Conservation (phyloP, 2,113 vertebrate genomes). For the Callopanchax toddi region DNA sequence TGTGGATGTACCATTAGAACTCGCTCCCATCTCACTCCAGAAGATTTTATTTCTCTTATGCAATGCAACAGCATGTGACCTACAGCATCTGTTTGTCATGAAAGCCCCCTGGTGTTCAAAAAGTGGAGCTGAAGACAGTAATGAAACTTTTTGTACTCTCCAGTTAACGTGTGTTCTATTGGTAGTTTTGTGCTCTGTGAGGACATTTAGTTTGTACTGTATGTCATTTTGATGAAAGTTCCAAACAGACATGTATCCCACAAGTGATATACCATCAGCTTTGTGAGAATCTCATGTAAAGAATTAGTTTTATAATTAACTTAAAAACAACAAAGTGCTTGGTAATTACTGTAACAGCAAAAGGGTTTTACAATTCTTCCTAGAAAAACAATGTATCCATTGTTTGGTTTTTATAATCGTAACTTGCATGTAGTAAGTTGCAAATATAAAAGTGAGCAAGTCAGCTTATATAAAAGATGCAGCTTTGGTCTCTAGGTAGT, state of each 20-base stretch:
- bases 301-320: constrained; percentile 7
- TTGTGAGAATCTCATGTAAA: neutral
- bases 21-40: constrained; percentile 23
- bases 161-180: constrained; percentile 6
- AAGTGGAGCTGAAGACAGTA: constrained; percentile 25
- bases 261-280: neutral
- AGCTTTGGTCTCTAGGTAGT: constrained; percentile 37
- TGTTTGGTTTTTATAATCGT: neutral
- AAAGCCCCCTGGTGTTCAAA: constrained; percentile 55
- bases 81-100: constrained; percentile 17
- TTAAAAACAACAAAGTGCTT: neutral
- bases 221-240: neutral
- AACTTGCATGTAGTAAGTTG: neutral
- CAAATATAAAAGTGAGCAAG: neutral
- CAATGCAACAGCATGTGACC: constrained; percentile 22
- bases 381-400: neutral
- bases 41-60: constrained; percentile 36
- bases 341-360: neutral
- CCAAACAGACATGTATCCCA: constrained; percentile 1
- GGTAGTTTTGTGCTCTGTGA: constrained; percentile 6
- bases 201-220: neutral
- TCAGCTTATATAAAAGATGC: neutral
- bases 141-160: constrained; percentile 16
- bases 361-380: neutral
- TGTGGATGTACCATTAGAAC: constrained; percentile 18